A percentile compares a stretch with the other conserved stretches of the same genome.
Conservation (phyloP, 1,140 invertebrate species). For the Lanistes nyassanus region DNA sequence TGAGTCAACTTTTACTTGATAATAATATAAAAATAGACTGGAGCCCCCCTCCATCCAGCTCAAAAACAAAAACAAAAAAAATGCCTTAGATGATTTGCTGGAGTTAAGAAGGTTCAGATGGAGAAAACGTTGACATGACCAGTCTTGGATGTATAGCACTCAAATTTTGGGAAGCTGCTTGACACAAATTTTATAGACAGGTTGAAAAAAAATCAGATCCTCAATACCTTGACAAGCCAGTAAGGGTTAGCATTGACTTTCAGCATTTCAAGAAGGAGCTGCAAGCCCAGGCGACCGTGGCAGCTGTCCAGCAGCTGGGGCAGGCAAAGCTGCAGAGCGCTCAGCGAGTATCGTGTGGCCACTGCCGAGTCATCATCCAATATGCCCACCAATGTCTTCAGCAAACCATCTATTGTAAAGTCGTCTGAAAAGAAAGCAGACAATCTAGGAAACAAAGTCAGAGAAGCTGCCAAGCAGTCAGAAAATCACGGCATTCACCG, state of each 20-base stretch:
- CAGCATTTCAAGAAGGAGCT: slow-evolving; percentile 75
- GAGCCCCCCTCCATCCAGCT: too few species aligned
- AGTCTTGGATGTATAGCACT: background rate
- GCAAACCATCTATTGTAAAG: slow-evolving; percentile 44
- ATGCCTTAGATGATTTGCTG: too few species aligned
- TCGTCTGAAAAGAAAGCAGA: slow-evolving; percentile 35
- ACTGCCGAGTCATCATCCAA: slow-evolving; percentile 64
- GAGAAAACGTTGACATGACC: background rate
- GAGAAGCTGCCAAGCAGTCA: too few species aligned
- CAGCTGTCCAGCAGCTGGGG: slow-evolving; percentile 71
- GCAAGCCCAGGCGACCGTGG: slow-evolving; percentile 62
- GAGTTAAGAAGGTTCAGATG: background rate
- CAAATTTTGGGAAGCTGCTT: too few species aligned
- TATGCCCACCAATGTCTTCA: slow-evolving; percentile 58
- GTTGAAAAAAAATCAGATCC: too few species aligned
- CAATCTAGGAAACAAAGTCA: too few species aligned
- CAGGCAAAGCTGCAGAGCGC: slow-evolving; percentile 69
- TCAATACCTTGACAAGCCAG: slow-evolving; percentile 84
- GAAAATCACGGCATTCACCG: too few species aligned
- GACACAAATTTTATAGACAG: too few species aligned
- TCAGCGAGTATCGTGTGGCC: slow-evolving; percentile 61
- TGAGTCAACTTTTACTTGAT: too few species aligned
- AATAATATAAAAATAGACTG: too few species aligned
- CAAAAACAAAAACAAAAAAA: too few species aligned
- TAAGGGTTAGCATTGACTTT: slow-evolving; percentile 79